phyloP scores from a whole-genome alignment of 2,888 invertebrate genomes.

The Drosophila testacea region DNA sequence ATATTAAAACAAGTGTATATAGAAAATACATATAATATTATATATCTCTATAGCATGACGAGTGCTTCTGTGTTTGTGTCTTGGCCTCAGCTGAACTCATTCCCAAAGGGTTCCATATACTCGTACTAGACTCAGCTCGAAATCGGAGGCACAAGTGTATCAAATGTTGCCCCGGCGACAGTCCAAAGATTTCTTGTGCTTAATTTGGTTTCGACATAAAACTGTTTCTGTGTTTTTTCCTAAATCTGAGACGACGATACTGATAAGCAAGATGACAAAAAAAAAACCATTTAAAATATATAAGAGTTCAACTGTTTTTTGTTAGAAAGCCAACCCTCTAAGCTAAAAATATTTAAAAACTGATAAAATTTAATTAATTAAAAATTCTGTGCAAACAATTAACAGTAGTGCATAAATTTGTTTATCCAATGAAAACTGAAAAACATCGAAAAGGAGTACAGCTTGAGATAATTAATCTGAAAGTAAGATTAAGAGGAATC shows the following conservation, averaged over 20 bases:
- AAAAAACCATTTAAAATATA: conserved; percentile 4
- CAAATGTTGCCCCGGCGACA: conserved; percentile 56
- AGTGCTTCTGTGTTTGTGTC: conserved; percentile 40
- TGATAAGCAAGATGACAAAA: conserved; percentile 44
- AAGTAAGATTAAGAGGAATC: not conserved
- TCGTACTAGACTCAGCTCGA: conserved; percentile 14
- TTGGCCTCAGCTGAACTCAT: conserved; percentile 78
- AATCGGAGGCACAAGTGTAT: conserved; percentile 51
- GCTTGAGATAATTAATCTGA: not conserved
- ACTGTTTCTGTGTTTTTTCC: conserved; percentile 21
- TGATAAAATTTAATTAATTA: conserved; percentile 34
- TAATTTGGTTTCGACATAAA: conserved; percentile 37
- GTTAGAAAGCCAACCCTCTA: not conserved
- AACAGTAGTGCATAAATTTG: conserved; percentile 15
- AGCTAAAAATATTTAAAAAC: conserved; percentile 25
- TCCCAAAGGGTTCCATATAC: conserved; percentile 65
- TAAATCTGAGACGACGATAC: conserved; percentile 22
- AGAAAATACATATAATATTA: conserved; percentile 1
- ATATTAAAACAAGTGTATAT: conserved; percentile 10
- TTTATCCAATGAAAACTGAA: not conserved
- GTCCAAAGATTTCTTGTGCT: conserved; percentile 34
- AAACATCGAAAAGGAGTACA: not conserved
- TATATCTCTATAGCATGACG: conserved; percentile 37
- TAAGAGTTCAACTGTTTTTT: conserved; percentile 18
- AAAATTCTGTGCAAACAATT: conserved; percentile 40